These are phyloP conservation scores for Nysson spinosus DNA, from an alignment of 2,888 invertebrate genomes.

Conservation along the genomic window DNA sequence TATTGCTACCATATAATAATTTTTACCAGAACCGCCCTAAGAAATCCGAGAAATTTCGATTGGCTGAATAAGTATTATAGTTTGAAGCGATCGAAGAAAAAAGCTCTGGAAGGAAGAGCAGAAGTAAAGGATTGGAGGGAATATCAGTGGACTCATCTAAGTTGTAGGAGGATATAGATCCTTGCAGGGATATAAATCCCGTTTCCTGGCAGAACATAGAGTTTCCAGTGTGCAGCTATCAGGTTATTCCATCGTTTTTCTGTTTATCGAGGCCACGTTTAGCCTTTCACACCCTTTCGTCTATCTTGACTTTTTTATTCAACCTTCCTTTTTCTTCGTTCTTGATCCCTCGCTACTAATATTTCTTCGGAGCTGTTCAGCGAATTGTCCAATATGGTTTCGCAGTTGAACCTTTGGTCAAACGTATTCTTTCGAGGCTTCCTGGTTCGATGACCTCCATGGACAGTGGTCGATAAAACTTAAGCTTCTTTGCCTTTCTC, in stretches of 20 bases:
- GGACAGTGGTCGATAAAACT: constrained; percentile 15
- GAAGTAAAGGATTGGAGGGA: constrained; percentile 10
- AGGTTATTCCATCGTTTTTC: constrained; percentile 35
- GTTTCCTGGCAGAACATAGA: constrained; percentile 17
- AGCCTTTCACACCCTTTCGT: constrained; percentile 34
- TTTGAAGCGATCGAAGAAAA: not conserved
- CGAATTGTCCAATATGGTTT: constrained; percentile 55
- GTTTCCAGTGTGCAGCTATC: constrained; percentile 20
- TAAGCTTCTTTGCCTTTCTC: constrained; percentile 23
- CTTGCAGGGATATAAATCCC: constrained; percentile 34
- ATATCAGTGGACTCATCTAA: constrained; percentile 18
- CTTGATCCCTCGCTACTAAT: constrained; percentile 6
- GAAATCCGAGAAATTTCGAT: too few relatives aligned
- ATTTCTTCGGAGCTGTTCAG: constrained; percentile 49
- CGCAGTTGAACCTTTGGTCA: constrained; percentile 52
- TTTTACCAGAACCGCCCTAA: too few relatives aligned
- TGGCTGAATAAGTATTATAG: not conserved
- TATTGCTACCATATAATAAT: not conserved
- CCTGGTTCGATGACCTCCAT: constrained; percentile 38
- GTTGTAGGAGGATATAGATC: constrained; percentile 22
- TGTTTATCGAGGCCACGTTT: constrained; percentile 39
- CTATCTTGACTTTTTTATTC: constrained; percentile 1
- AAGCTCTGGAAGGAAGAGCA: not conserved
- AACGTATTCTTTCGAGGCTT: constrained; percentile 45
- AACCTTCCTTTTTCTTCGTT: constrained; percentile 5